These are phyloP conservation scores for Hirundichthys speculiger DNA, from an alignment of 2,113 vertebrate genomes.

Conservation along the genomic window DNA sequence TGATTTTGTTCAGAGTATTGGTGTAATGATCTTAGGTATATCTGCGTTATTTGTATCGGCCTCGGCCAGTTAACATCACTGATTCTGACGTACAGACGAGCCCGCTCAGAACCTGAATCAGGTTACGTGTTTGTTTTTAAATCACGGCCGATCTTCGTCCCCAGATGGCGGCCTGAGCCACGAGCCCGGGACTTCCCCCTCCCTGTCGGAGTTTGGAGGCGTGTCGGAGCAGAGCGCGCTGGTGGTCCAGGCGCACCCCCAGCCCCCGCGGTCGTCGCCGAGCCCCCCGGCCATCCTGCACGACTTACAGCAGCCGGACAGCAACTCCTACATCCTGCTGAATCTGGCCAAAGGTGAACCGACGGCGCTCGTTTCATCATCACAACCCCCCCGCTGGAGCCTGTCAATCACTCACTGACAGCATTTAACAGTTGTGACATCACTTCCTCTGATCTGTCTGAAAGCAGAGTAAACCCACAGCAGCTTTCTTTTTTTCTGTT, in stretches of 20 bases:
- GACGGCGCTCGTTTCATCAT: not conserved
- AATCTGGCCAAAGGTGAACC: slow-evolving; percentile 92
- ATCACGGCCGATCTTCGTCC: slow-evolving; percentile 44
- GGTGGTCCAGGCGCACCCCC: slow-evolving; percentile 86
- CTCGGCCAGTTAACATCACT: no score
- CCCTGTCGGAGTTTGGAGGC: slow-evolving; percentile 73
- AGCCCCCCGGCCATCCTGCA: slow-evolving; percentile 85
- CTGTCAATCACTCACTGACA: not conserved
- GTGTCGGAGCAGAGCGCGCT: slow-evolving; percentile 83
- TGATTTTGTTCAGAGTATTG: no score
- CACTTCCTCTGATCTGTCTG: no score
- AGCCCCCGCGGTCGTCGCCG: slow-evolving; percentile 82
- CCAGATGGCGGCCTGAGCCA: slow-evolving; percentile 85
- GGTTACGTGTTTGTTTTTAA: no score
- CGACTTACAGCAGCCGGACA: slow-evolving; percentile 93
- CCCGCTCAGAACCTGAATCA: no score
- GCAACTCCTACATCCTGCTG: slow-evolving; percentile 94
- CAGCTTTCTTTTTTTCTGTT: not conserved
- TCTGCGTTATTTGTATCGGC: no score
- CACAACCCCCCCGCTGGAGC: no score
- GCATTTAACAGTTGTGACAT: no score
- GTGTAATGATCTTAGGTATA: no score
- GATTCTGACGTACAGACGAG: no score
- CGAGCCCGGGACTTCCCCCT: slow-evolving; percentile 61
- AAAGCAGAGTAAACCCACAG: not conserved